phyloP scores from a whole-genome alignment of 2,797 vertebrate genomes.

The Liparis tanakae region DNA sequence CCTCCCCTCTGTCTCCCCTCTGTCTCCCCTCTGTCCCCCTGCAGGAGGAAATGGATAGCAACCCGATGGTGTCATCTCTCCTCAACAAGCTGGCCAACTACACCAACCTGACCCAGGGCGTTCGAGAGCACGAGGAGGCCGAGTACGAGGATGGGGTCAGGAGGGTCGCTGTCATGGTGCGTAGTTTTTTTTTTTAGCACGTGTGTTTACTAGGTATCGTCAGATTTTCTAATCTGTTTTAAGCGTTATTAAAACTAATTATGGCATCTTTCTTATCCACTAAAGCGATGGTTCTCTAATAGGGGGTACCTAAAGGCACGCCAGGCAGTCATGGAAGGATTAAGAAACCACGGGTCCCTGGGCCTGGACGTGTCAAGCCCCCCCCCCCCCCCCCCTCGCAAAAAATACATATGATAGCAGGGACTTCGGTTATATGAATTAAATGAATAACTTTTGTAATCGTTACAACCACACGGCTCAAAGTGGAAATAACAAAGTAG shows the following conservation, averaged over 20 bases:
- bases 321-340: too few relatives aligned
- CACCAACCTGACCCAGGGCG: constrained; percentile 95
- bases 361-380: too few relatives aligned
- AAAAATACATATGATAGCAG: too few relatives aligned
- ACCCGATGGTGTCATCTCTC: constrained; percentile 95
- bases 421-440: too few relatives aligned
- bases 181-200: background rate
- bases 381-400: too few relatives aligned
- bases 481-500: too few relatives aligned
- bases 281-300: background rate
- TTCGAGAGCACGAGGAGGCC: constrained; percentile 92
- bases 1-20: background rate
- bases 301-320: too few relatives aligned
- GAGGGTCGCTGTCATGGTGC: constrained; percentile 86
- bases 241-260: background rate
- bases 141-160: constrained; percentile 86
- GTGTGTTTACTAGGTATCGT: background rate
- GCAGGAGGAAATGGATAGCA: constrained; percentile 97
- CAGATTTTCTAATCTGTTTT: background rate
- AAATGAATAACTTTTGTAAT: too few relatives aligned
- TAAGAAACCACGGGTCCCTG: too few relatives aligned
- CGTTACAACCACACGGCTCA: too few relatives aligned
- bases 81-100: constrained; percentile 97
- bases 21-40: constrained; percentile 6
- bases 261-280: background rate